Evolutionary conservation across 2,888 invertebrate genomes (phyloP).

Genomic region (Pollenia griseotomentosa): DNA sequence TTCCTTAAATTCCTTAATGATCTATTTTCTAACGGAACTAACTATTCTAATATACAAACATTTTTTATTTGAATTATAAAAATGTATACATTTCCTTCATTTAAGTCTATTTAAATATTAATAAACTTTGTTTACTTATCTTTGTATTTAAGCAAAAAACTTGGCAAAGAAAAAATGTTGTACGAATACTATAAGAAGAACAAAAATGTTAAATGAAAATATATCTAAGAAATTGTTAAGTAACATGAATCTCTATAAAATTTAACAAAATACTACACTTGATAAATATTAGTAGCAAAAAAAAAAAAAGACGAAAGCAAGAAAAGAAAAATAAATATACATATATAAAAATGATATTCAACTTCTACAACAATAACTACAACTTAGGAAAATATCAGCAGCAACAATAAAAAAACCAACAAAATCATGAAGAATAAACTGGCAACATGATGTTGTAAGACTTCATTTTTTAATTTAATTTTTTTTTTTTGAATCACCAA

Average conservation of each 20-base stretch:
- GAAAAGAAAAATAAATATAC: constrained; percentile 23
- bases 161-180: background rate
- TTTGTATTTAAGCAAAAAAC: constrained; percentile 25
- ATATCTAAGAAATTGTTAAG: constrained; percentile 43
- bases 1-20: background rate
- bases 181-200: background rate
- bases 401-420: constrained; percentile 12
- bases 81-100: constrained; percentile 43
- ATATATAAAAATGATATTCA: constrained; percentile 33
- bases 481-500: background rate
- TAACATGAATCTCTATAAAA: constrained; percentile 68
- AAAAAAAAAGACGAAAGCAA: constrained; percentile 3
- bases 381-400: constrained; percentile 10
- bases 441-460: constrained; percentile 52
- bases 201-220: constrained; percentile 37
- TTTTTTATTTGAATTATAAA: constrained; percentile 21
- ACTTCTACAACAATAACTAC: constrained; percentile 9
- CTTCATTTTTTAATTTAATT: no score
- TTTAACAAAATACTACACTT: constrained; percentile 67
- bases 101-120: constrained; percentile 69
- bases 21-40: background rate
- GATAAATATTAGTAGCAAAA: constrained; percentile 52
- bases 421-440: constrained; percentile 58
- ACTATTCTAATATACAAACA: constrained; percentile 1
- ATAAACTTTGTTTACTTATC: constrained; percentile 60